phyloP scores from a whole-genome alignment of 2,797 vertebrate species.

The Hippopotamyrus pictus region DNA sequence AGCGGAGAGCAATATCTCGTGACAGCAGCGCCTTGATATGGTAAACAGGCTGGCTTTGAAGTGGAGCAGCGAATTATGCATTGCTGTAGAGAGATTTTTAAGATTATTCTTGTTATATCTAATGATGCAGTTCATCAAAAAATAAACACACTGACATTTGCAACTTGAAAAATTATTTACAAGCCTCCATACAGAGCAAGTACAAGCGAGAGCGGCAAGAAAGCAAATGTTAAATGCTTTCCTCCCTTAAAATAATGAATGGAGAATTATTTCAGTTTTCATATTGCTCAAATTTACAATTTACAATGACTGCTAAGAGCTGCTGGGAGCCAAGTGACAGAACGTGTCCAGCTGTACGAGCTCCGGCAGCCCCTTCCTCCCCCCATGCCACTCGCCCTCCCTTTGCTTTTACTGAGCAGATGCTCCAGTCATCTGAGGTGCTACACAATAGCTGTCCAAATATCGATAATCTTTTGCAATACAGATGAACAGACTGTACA shows the following conservation, averaged over 20 bases:
- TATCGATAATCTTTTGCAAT: conserved; percentile 43
- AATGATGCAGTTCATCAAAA: conserved; percentile 50
- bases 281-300: conserved; percentile 44
- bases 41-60: conserved; percentile 51
- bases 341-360: conserved; percentile 36
- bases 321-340: conserved; percentile 35
- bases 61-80: conserved; percentile 44
- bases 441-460: conserved; percentile 59
- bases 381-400: conserved; percentile 21
- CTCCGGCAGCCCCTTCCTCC: conserved; percentile 35
- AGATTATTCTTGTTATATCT: conserved; percentile 51
- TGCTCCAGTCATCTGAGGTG: conserved; percentile 57
- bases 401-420: conserved; percentile 51
- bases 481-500: conserved; percentile 33
- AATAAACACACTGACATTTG: conserved; percentile 48
- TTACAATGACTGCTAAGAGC: conserved; percentile 41
- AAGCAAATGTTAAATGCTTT: conserved; percentile 33
- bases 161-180: conserved; percentile 43
- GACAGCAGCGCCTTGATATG: conserved; percentile 52
- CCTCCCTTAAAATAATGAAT: conserved; percentile 41
- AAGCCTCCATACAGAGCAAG: conserved; percentile 15
- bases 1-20: conserved; percentile 42
- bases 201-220: neutral
- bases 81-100: conserved; percentile 48
- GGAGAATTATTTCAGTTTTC: conserved; percentile 38